Conservation (phyloP, 2,888 invertebrate species). For the Chloroclysta siterata region DNA sequence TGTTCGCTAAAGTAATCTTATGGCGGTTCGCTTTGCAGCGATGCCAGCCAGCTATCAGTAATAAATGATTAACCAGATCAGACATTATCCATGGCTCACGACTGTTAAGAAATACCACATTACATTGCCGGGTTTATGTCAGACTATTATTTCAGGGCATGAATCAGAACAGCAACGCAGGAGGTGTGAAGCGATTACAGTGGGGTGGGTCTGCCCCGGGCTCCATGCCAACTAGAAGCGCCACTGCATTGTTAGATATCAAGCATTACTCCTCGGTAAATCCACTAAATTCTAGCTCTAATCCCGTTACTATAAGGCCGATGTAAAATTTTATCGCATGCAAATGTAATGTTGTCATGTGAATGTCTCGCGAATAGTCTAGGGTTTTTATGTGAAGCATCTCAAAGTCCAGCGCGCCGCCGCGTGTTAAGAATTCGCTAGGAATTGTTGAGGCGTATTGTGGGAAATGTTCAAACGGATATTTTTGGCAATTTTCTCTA, state of each 20-base stretch:
- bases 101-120: slow-evolving; percentile 44
- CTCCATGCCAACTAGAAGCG: slow-evolving; percentile 78
- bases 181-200: slow-evolving; percentile 64
- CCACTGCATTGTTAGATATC: slow-evolving; percentile 72
- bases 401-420: slow-evolving; percentile 62
- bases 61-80: slow-evolving; percentile 43
- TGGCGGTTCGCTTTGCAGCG: slow-evolving; percentile 11
- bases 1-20: slow-evolving; percentile 17
- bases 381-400: slow-evolving; percentile 74
- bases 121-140: slow-evolving; percentile 64
- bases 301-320: slow-evolving; percentile 53
- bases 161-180: slow-evolving; percentile 66
- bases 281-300: slow-evolving; percentile 45
- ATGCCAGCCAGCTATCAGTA: slow-evolving; percentile 14
- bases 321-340: slow-evolving; percentile 43
- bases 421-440: slow-evolving; percentile 58
- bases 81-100: slow-evolving; percentile 46
- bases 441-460: slow-evolving; percentile 55
- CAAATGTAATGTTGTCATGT: slow-evolving; percentile 54
- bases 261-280: slow-evolving; percentile 50
- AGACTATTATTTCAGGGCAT: slow-evolving; percentile 61
- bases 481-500: slow-evolving; percentile 46
- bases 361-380: slow-evolving; percentile 77
- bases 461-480: slow-evolving; percentile 48
- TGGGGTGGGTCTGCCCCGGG: slow-evolving; percentile 69